Evolutionary conservation across 2,888 invertebrate genomes (phyloP).

Genomic region (Abscondita cerata): DNA sequence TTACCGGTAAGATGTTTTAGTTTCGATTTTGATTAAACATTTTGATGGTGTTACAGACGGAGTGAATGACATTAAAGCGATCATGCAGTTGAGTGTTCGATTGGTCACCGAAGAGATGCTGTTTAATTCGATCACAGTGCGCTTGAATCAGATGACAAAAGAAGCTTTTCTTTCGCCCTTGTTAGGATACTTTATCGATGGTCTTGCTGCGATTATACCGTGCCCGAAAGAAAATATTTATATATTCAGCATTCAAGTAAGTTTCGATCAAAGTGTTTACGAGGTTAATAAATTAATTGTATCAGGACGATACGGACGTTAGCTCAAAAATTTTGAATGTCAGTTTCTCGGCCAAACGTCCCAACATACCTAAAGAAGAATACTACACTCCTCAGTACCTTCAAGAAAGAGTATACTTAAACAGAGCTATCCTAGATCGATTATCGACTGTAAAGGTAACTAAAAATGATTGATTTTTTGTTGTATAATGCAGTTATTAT

Average conservation of each 20-base stretch:
- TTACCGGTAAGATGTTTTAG: conserved; percentile 65
- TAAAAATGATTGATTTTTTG: neutral
- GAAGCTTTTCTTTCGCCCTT: conserved; percentile 91
- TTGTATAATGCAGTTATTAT: neutral
- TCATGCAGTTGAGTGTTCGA: conserved; percentile 89
- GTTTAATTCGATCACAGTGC: conserved; percentile 91
- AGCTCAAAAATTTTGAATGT: conserved; percentile 88
- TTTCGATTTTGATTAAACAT: neutral
- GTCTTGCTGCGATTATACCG: conserved; percentile 89
- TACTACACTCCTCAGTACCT: conserved; percentile 90
- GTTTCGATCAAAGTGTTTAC: neutral
- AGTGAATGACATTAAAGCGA: conserved; percentile 90
- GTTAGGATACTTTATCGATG: conserved; percentile 86
- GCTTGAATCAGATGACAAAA: conserved; percentile 91
- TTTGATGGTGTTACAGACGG: conserved; percentile 70
- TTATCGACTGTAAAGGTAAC: conserved; percentile 79
- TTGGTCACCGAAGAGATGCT: conserved; percentile 95
- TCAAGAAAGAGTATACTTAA: conserved; percentile 92
- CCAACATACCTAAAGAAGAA: conserved; percentile 78
- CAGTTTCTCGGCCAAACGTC: conserved; percentile 87
- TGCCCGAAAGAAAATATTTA: conserved; percentile 93
- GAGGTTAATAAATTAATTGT: conserved; percentile 15
- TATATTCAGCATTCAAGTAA: conserved; percentile 81
- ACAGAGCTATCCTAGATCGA: conserved; percentile 84
- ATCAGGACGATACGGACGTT: conserved; percentile 87